A percentile compares a stretch with the other conserved stretches of the same genome.
Conservation (phyloP, 2,888 invertebrate species). For the Leptinotarsa juncta region DNA sequence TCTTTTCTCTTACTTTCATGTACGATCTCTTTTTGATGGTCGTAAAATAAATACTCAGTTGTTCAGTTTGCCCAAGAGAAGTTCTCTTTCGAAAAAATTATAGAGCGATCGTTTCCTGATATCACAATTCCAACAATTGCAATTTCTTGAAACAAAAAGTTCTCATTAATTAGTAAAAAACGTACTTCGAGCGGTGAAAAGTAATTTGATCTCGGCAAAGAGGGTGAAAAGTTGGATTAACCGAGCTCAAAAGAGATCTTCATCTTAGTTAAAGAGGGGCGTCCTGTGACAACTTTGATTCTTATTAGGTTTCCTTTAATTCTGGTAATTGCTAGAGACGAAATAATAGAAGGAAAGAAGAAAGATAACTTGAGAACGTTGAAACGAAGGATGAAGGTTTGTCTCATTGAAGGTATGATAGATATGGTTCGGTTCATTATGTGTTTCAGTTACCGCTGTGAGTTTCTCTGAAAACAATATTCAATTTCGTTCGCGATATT, state of each 20-base stretch:
- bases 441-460: background rate
- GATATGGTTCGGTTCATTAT: background rate
- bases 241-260: slow-evolving; percentile 46
- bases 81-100: background rate
- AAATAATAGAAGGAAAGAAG: slow-evolving; percentile 22
- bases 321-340: slow-evolving; percentile 38
- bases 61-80: background rate
- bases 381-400: background rate
- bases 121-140: slow-evolving; percentile 24
- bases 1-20: too few species aligned
- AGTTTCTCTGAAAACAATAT: background rate
- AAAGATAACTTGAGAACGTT: slow-evolving; percentile 3
- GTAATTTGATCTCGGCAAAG: slow-evolving; percentile 44
- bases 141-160: slow-evolving; percentile 24
- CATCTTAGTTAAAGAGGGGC: slow-evolving; percentile 41
- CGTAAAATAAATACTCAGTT: too few species aligned
- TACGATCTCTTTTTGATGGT: too few species aligned
- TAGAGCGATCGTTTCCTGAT: slow-evolving; percentile 25
- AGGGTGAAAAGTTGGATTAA: slow-evolving; percentile 49
- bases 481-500: background rate
- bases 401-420: background rate
- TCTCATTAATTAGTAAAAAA: slow-evolving; percentile 38
- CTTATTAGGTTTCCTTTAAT: slow-evolving; percentile 43
- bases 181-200: slow-evolving; percentile 38
- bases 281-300: slow-evolving; percentile 42